Base-by-base conservation (phyloP, 2,888 invertebrate genomes). In the Drosophila pegasa region DNA sequence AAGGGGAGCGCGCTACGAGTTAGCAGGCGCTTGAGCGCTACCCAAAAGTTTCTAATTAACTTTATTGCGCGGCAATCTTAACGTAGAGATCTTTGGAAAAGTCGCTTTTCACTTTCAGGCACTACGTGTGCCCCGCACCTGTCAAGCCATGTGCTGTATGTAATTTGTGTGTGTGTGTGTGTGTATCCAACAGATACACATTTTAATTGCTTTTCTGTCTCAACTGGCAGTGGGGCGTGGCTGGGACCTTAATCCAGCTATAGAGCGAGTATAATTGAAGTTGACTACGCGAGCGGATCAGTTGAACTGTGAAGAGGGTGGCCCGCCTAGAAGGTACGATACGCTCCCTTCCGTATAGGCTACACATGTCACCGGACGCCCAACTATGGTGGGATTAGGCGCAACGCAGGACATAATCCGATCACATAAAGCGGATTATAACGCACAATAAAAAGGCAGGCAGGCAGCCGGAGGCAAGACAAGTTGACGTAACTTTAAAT, bases 361-460 rank as follows among this genome's bases (percentile, higher is more conserved):
- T 51, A 47, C 37, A 37, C 33, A 38, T 56, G 35, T 33, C 22
- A n/a, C 35, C 45, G 51, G 37, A 59, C 47, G 48, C 25, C 41
- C 22, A 43, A 16, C 22, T 57, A 47, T 27, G 71, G 48, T n/a
- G 75, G 69, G 77, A 85, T 88, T 84, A 85, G 87, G 84, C 60
- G 66, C 79, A 64, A 64, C 76, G 81, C 79, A 77, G 86, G 88
- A 79, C 78, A 88, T 88, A 88, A 86, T 87, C 87, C 85, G 85
- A 88, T 86, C 85, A 86, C 75, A 81, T 81, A 86, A 88, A 84
- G 81, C 78, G 84, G 89, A 86, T 87, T 87, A 86, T 84, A 87
- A 79, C 68, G 64, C 68, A 80, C 67, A 75, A 72, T 75, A 78
- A 69, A 68, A 63, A 56, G 51, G 55, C 65, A 73, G 64, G 22